phyloP scores from a whole-genome alignment of 2,888 invertebrate genomes.

The Galeopsomyia nigrocyanea region DNA sequence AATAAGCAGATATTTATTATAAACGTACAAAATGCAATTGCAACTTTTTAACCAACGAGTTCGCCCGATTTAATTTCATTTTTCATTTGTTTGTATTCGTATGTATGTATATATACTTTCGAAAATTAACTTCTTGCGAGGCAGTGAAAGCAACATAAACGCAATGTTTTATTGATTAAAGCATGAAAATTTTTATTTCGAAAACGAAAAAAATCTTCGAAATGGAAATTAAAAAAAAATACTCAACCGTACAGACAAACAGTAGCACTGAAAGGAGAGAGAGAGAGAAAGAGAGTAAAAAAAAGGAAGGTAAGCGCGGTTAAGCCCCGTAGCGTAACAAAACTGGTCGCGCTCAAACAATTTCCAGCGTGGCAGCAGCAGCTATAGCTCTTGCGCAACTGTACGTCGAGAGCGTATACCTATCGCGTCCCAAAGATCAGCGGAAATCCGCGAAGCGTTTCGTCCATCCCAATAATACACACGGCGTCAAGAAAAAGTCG shows the following conservation, averaged over 20 bases:
- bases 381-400: not conserved
- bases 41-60: not conserved
- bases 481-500: constrained; percentile 21
- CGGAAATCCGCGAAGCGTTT: constrained; percentile 37
- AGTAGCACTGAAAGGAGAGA: not conserved
- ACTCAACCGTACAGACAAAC: too few relatives aligned
- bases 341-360: constrained; percentile 4
- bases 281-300: not conserved
- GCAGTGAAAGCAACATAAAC: too few relatives aligned
- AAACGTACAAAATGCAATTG: not conserved
- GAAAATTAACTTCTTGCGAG: not conserved
- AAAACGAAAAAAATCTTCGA: too few relatives aligned
- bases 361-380: constrained; percentile 18
- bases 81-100: not conserved
- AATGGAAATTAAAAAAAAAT: too few relatives aligned
- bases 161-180: too few relatives aligned
- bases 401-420: not conserved
- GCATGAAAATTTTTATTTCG: too few relatives aligned
- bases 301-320: too few relatives aligned
- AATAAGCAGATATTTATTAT: not conserved
- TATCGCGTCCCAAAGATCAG: constrained; percentile 29
- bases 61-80: not conserved
- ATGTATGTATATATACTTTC: too few relatives aligned
- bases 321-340: not conserved
- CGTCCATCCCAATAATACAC: constrained; percentile 3